Conservation (phyloP, 2,113 vertebrate species). For the Sterna hirundo region DNA sequence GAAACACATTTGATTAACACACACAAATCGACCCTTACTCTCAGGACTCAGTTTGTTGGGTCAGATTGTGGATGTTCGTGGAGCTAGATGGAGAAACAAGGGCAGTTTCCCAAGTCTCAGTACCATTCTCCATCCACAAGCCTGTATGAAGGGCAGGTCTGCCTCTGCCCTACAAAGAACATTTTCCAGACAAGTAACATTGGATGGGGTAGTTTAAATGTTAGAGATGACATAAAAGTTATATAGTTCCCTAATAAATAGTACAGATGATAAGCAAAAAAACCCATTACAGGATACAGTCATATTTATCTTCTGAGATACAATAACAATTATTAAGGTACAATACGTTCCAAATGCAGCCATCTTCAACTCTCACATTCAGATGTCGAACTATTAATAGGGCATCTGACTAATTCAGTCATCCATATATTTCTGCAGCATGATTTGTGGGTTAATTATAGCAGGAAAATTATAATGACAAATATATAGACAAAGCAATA, state of each 20-base stretch:
- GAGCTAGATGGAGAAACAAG: neutral
- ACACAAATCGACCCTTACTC: neutral
- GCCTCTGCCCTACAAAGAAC: rapidly evolving
- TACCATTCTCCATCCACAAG: neutral
- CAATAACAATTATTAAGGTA: neutral
- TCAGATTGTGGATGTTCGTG: neutral
- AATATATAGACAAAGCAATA: constrained; percentile 52
- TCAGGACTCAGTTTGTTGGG: neutral
- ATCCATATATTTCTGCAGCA: constrained; percentile 38
- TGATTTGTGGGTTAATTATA: constrained; percentile 70
- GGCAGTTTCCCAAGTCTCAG: neutral
- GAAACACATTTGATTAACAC: neutral
- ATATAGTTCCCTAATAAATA: neutral
- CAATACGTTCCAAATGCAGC: neutral
- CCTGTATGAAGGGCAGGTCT: neutral
- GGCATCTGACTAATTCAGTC: constrained; percentile 49
- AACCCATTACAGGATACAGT: neutral
- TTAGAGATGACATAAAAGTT: neutral
- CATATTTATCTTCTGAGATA: neutral
- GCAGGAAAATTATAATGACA: constrained; percentile 59
- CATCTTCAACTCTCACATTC: constrained; percentile 6
- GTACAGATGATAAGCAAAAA: neutral
- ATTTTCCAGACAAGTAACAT: neutral
- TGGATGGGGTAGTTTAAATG: neutral
- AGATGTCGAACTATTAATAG: constrained; percentile 48